Conservation (phyloP, 2,888 invertebrate species). For the Erannis defoliaria region DNA sequence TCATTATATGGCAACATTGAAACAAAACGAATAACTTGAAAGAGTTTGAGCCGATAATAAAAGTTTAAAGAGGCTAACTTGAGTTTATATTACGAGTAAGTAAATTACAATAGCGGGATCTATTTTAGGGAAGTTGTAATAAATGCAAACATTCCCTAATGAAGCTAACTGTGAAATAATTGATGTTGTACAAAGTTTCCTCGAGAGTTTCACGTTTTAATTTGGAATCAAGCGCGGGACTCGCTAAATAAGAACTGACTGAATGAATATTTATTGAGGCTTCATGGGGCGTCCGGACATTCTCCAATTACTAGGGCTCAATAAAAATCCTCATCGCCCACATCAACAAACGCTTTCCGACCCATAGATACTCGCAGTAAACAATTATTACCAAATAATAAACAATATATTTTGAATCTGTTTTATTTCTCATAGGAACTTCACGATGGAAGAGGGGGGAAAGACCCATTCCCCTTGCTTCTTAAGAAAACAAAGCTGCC, state of each 20-base stretch:
- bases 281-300: constrained; percentile 46
- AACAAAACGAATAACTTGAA: not conserved
- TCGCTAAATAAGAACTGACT: constrained; percentile 60
- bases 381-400: constrained; percentile 42
- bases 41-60: not conserved
- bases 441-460: constrained; percentile 90
- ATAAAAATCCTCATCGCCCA: constrained; percentile 53
- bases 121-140: constrained; percentile 17
- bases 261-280: constrained; percentile 69
- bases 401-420: constrained; percentile 16
- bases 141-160: constrained; percentile 24
- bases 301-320: constrained; percentile 58
- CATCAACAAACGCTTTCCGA: constrained; percentile 38
- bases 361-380: constrained; percentile 33
- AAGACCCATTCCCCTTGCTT: constrained; percentile 91
- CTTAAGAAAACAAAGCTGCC: constrained; percentile 92
- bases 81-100: constrained; percentile 4
- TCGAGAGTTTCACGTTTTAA: constrained; percentile 47
- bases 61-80: not conserved
- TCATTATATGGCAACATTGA: too few relatives aligned
- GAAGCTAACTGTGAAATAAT: constrained; percentile 37
- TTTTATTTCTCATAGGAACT: constrained; percentile 82
- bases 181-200: constrained; percentile 41
- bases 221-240: constrained; percentile 58
- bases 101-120: constrained; percentile 10